Base-by-base conservation (phyloP, 2,888 invertebrate genomes). In the Marasmarcha lunaedactyla region DNA sequence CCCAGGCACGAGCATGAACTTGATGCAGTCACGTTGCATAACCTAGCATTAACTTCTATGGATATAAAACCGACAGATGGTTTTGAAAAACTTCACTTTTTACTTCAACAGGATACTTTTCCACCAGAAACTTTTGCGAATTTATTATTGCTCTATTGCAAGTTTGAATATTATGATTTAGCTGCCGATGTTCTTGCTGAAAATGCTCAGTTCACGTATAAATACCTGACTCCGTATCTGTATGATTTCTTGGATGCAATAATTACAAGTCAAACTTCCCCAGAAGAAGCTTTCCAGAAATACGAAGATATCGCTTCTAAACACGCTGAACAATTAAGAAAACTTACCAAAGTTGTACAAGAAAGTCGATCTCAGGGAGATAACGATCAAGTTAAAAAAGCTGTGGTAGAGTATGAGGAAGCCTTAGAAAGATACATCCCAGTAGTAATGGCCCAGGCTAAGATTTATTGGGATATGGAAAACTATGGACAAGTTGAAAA, bases 361-460 rank as follows among this genome's bases (percentile, higher is more conserved):
- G 97, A 97, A 64, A 92, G 95, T 48, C 86, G 97, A 40, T 89
- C 91, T 46, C 93, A 92, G 55, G 91, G 93, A 43, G 95, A 98
- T 63, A 95, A 96, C 51, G 92, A 92, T 54, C 89, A 92, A 46
- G 90, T 96, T 0, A 93, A 96, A 60, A 92, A 90, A 72, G 93
- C 96, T 3, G 92, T 98, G 0, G 90, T 93, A 40, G 95, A 95
- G 59, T 97, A 96, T 60, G 95, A 98, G 61, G 93, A 94, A 55
- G 91, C 93, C 1, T 67, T 97, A 47, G 95, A 96, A 61, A 86
- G 95, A 53, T 98, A 97, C 60, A 91, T 99, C 45, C 98, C 99
- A 0, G 96, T 98, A 1, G 86, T 98, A n/a, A 98, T 99, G 98
- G 96, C 97, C 0, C 96, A 99, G 71, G 98, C 98, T 1, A 98